Evolutionary conservation across 2,888 invertebrate genomes (phyloP).

Genomic region (Sphecodes monilicornis): DNA sequence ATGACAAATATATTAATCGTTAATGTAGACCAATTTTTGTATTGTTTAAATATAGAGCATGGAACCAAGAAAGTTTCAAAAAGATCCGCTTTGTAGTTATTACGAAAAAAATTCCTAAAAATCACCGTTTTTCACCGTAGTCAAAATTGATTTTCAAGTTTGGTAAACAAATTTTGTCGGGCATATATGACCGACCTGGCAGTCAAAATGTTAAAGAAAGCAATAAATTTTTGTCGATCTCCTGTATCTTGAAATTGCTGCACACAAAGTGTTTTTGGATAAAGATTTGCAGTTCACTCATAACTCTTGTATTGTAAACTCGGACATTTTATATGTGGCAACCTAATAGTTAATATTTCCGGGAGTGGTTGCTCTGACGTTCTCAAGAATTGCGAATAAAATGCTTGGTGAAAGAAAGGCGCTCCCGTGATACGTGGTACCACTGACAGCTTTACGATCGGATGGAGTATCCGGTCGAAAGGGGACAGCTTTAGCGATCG

Average conservation of each 20-base stretch:
- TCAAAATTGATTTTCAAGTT: not conserved
- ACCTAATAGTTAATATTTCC: not conserved
- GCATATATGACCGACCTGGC: no score
- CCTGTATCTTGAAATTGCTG: not conserved
- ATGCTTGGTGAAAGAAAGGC: not conserved
- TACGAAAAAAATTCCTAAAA: no score
- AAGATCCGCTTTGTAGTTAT: no score
- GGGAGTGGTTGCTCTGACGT: not conserved
- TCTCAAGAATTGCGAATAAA: slow-evolving; percentile 5
- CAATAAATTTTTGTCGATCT: not conserved
- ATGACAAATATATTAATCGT: no score
- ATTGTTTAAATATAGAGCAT: no score
- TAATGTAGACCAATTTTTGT: no score
- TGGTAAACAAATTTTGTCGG: no score
- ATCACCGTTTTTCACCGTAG: no score
- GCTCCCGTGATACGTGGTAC: slow-evolving; percentile 21
- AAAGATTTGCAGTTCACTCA: not conserved
- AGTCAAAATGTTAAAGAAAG: no score
- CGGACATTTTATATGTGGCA: not conserved
- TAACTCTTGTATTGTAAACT: not conserved
- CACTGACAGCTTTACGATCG: slow-evolving; percentile 24
- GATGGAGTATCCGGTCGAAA: slow-evolving; percentile 19
- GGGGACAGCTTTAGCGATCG: slow-evolving; percentile 16
- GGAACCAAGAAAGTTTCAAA: no score
- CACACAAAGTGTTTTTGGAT: not conserved